phyloP scores from a whole-genome alignment of 2,888 invertebrate genomes.

The Drosophila pegasa region DNA sequence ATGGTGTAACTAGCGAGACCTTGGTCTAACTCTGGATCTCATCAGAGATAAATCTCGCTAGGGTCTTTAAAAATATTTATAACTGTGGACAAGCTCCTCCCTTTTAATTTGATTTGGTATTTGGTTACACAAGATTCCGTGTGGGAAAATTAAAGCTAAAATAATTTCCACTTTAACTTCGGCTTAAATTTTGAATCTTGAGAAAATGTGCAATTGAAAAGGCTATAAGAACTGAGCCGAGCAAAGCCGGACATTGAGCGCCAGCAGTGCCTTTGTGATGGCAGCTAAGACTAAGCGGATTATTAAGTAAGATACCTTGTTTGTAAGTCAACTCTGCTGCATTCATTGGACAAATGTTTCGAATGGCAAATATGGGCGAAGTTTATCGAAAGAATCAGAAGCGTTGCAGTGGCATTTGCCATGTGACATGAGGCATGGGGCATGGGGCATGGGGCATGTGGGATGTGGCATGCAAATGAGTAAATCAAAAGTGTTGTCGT shows the following conservation, averaged over 20 bases:
- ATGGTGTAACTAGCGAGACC: too few relatives aligned
- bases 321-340: neutral
- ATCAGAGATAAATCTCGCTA: too few relatives aligned
- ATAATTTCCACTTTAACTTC: too few relatives aligned
- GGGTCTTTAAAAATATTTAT: too few relatives aligned
- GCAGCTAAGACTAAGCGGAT: neutral
- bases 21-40: too few relatives aligned
- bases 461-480: conserved; percentile 47
- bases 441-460: conserved; percentile 15
- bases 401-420: neutral
- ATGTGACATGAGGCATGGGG: neutral
- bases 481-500: conserved; percentile 57
- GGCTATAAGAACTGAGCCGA: neutral
- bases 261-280: neutral
- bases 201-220: neutral
- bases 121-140: too few relatives aligned
- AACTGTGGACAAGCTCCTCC: too few relatives aligned
- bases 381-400: conserved; percentile 37
- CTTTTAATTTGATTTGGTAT: too few relatives aligned
- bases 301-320: conserved; percentile 1
- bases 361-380: conserved; percentile 4
- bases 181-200: neutral
- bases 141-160: too few relatives aligned
- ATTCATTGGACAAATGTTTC: neutral
- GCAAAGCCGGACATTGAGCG: neutral